Conservation (phyloP, 2,888 invertebrate species). For the Pemphredon lugubris region DNA sequence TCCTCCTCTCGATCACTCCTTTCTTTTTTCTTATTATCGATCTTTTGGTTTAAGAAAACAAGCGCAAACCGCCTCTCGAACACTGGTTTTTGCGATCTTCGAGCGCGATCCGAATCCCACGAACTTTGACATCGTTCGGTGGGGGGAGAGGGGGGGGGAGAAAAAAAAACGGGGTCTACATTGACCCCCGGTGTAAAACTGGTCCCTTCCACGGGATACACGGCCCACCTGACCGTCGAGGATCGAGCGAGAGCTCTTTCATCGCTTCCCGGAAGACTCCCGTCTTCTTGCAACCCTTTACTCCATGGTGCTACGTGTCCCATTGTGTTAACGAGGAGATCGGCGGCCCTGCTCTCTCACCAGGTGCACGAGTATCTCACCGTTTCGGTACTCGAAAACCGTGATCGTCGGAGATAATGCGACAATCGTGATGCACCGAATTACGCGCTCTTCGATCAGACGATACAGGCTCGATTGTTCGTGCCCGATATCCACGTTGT, state of each 20-base stretch:
- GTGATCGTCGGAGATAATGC: conserved; percentile 16
- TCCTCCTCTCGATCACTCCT: too few relatives aligned
- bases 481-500: background rate
- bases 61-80: too few relatives aligned
- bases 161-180: conserved; percentile 33
- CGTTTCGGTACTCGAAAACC: conserved; percentile 28
- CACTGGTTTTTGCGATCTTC: too few relatives aligned
- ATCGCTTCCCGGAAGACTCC: conserved; percentile 75
- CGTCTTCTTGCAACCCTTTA: conserved; percentile 68
- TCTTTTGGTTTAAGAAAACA: too few relatives aligned
- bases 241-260: conserved; percentile 66
- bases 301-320: conserved; percentile 68
- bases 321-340: conserved; percentile 63
- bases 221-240: conserved; percentile 61
- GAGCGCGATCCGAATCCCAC: too few relatives aligned
- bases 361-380: conserved; percentile 57
- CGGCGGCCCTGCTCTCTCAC: conserved; percentile 43
- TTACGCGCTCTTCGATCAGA: conserved; percentile 35
- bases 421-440: conserved; percentile 41
- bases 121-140: conserved; percentile 8
- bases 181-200: conserved; percentile 52
- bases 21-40: too few relatives aligned
- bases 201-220: conserved; percentile 42
- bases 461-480: background rate
- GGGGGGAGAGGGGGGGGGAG: conserved; percentile 5